Evolutionary conservation across 1,140 invertebrate species (phyloP), one percentile per base, ranked within the genome.

Genomic region (Trichoplusia ni): DNA sequence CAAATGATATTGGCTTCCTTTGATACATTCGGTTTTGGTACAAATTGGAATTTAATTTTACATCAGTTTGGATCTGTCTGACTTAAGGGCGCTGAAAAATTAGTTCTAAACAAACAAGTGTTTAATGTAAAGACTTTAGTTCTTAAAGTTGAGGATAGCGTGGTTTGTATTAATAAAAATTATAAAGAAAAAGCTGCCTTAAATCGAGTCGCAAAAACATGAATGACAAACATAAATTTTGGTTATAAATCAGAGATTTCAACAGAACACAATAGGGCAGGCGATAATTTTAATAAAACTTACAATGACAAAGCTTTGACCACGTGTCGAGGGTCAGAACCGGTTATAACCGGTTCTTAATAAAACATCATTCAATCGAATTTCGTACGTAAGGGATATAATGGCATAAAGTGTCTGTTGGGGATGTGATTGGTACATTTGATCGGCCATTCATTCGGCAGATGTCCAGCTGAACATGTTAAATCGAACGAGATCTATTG

Each of bases 341-440:
- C 73, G 75, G 84, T 85, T 75, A 44, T 27, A 83, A 84, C 86
- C 82, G 82, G 84, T 86, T 84, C 68, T 64, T 73, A 84, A 80
- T 82, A 81, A 84, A 81, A 83, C 68, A 70, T 75, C 75, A 85
- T 87, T 87, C 84, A 87, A 84, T 83, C 79, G 79, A 80, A 84
- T 77, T 76, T 78, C 60, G 64, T 67, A 77, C 69, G 64, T 67
- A 79, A 51, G 53, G 49, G 9, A 8, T 25, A 51, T 29, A 67
- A 42, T 74, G 0, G 54, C 60, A n/a, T 40, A n/a, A 29, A 56
- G 31, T 29, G 2, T 47, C 27, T 21, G 18, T 6, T 29, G 13
- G 11, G 49, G 23, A 11, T 23, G 21, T 25, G 37, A 59, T 59
- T 40, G 33, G 46, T 49, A 56, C 35, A 46, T 16, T 27, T 9